Percentiles rank a stretch among this genome's conserved stretches.
Conservation (phyloP, 1,140 invertebrate species). For the Drosophila jambulina region DNA sequence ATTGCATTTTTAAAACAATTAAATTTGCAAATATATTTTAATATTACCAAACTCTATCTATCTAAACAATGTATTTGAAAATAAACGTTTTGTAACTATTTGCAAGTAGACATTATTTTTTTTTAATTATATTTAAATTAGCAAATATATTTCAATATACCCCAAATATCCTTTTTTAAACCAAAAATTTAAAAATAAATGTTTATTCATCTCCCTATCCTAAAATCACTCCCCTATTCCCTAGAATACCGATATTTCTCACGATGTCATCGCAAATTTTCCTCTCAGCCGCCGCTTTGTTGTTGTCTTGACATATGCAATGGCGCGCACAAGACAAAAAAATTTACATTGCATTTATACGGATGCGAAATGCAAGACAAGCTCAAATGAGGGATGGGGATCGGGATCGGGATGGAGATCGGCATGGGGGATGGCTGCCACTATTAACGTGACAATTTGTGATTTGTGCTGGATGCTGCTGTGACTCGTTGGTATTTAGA, state of each 20-base stretch:
- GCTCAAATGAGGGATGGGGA: slow-evolving; percentile 33
- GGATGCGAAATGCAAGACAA: slow-evolving; percentile 73
- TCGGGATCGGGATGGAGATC: slow-evolving; percentile 11
- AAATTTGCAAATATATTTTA: too few species aligned
- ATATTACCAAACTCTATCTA: too few species aligned
- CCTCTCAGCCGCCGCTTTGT: slow-evolving; percentile 37
- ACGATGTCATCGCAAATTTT: slow-evolving; percentile 7
- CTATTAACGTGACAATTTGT: slow-evolving; percentile 84
- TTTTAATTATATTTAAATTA: background rate
- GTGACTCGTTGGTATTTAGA: slow-evolving; percentile 78
- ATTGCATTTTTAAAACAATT: too few species aligned
- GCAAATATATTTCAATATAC: background rate
- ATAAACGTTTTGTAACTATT: too few species aligned
- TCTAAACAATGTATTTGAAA: too few species aligned
- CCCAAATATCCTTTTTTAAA: background rate
- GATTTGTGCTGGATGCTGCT: slow-evolving; percentile 71
- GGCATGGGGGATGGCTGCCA: slow-evolving; percentile 49
- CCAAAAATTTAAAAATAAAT: background rate
- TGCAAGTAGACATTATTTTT: background rate
- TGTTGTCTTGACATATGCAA: slow-evolving; percentile 80
- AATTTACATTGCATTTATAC: slow-evolving; percentile 84
- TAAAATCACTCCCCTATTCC: background rate
- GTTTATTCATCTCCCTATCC: background rate
- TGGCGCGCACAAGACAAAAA: slow-evolving; percentile 77
- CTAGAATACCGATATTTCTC: background rate